These are phyloP conservation scores for Caenorhabditis sp. DNA, from an alignment of 2,888 invertebrate species.

Conservation along the genomic window DNA sequence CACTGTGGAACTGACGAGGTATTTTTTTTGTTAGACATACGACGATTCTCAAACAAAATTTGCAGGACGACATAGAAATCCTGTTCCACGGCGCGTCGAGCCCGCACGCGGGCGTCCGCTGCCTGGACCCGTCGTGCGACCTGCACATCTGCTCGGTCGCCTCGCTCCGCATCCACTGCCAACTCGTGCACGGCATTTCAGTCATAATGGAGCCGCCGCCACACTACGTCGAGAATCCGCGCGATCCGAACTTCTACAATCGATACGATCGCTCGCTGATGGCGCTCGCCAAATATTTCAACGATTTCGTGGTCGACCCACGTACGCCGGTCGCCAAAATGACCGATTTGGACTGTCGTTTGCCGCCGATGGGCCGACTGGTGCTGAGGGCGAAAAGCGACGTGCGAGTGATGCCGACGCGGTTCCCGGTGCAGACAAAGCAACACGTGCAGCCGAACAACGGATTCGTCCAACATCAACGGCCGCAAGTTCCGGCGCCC, in stretches of 20 bases:
- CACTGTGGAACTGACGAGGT: background rate
- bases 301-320: background rate
- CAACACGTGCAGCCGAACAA: too few species aligned
- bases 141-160: slow-evolving; percentile 4
- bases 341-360: slow-evolving; percentile 36
- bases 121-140: background rate
- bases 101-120: background rate
- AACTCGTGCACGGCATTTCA: background rate
- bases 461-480: too few species aligned
- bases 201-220: background rate
- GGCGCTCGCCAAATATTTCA: slow-evolving; percentile 3
- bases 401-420: too few species aligned
- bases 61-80: background rate
- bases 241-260: background rate
- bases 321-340: slow-evolving; percentile 20
- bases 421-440: too few species aligned
- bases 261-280: slow-evolving; percentile 27
- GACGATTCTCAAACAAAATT: background rate
- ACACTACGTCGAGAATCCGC: background rate
- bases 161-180: slow-evolving; percentile 1
- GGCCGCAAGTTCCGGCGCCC: too few species aligned
- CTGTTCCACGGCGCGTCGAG: slow-evolving; percentile 7
- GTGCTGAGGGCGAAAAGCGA: too few species aligned
- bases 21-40: background rate
- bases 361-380: slow-evolving; percentile 27